Conservation (phyloP, 2,888 invertebrate species). For the Argyresthia albistria region DNA sequence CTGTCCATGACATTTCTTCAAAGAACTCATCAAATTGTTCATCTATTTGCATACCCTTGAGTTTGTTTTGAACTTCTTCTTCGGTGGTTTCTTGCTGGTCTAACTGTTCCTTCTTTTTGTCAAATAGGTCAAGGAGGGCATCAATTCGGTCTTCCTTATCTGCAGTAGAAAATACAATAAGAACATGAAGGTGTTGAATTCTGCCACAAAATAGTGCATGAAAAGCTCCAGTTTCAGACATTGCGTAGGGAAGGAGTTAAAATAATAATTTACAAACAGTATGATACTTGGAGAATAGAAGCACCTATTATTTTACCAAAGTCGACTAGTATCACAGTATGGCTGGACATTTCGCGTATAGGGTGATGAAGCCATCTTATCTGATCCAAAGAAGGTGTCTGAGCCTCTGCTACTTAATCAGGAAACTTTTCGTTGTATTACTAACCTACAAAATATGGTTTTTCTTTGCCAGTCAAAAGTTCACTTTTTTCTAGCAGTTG, state of each 20-base stretch:
- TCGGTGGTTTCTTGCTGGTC: slow-evolving; percentile 30
- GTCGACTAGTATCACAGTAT: too few species aligned
- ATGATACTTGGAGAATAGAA: too few species aligned
- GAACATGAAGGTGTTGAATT: not conserved
- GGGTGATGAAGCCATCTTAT: too few species aligned
- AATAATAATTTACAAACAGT: too few species aligned
- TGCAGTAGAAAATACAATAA: slow-evolving; percentile 18
- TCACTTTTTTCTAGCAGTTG: slow-evolving; percentile 45
- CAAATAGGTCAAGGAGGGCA: slow-evolving; percentile 40
- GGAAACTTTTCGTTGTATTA: slow-evolving; percentile 6
- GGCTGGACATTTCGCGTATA: too few species aligned
- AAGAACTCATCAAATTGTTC: slow-evolving; percentile 48
- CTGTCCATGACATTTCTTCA: slow-evolving; percentile 52
- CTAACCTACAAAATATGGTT: slow-evolving; percentile 54
- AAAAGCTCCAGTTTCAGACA: too few species aligned
- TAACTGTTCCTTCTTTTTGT: slow-evolving; percentile 45
- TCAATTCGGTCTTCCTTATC: slow-evolving; percentile 39
- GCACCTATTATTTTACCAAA: too few species aligned
- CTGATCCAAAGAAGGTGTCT: too few species aligned
- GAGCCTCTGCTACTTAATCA: too few species aligned
- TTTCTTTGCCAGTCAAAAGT: slow-evolving; percentile 34
- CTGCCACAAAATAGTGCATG: not conserved
- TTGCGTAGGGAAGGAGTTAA: too few species aligned
- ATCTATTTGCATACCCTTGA: slow-evolving; percentile 44
- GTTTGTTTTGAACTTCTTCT: slow-evolving; percentile 38